phyloP scores from a whole-genome alignment of 2,113 vertebrate genomes.

The Cathartes aura region DNA sequence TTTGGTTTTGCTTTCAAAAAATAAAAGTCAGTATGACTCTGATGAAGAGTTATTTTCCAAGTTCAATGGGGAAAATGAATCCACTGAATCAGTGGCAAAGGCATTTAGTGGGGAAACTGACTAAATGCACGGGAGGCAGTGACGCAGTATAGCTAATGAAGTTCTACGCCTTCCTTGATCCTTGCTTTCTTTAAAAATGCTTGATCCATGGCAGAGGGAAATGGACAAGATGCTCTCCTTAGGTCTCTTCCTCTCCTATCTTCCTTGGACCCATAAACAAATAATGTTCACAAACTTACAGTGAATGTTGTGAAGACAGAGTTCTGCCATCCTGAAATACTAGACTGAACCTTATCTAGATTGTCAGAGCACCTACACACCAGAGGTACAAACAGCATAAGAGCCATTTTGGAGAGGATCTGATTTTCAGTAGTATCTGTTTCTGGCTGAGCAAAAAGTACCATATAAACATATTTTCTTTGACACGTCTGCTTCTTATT shows the following conservation, averaged over 20 bases:
- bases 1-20: neutral
- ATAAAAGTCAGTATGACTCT: neutral
- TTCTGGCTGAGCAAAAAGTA: neutral
- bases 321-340: neutral
- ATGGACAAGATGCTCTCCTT: neutral
- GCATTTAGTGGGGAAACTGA: neutral
- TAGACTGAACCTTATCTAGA: neutral
- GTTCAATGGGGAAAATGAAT: rapidly evolving
- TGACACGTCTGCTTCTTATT: neutral
- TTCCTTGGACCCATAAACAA: neutral
- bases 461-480: neutral
- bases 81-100: neutral
- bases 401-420: neutral
- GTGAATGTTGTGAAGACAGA: neutral
- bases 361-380: neutral
- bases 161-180: neutral
- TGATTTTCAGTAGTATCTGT: neutral
- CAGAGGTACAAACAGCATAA: neutral
- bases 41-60: neutral
- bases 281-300: neutral
- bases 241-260: neutral
- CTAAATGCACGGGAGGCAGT: neutral
- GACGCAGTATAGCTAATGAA: neutral
- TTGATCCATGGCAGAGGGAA: neutral
- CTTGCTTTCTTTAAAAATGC: neutral